Evolutionary conservation across 1,140 invertebrate species (phyloP).

Genomic region (Penaeus indicus): DNA sequence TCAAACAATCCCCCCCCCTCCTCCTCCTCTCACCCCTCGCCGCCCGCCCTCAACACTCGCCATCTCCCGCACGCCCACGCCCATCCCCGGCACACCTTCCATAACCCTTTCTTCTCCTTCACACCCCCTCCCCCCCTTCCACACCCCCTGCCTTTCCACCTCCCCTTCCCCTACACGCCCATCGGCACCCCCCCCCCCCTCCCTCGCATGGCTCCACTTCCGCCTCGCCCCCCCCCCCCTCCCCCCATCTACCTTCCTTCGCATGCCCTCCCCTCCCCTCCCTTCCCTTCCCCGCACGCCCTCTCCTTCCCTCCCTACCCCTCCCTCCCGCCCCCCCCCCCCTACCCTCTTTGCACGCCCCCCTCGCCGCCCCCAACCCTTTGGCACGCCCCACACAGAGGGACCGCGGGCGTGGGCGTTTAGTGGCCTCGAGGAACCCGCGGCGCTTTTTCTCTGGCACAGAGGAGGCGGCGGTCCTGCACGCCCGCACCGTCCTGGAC

Average conservation of each 20-base stretch:
- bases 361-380: slow-evolving; percentile 1
- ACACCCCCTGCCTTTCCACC: neutral
- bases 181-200: no score
- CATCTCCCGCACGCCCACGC: neutral
- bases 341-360: no score
- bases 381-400: slow-evolving; percentile 40
- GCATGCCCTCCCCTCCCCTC: no score
- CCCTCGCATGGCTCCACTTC: no score
- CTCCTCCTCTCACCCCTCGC: no score
- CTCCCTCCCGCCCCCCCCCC: no score
- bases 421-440: slow-evolving; percentile 38
- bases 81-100: neutral
- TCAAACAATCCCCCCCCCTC: neutral
- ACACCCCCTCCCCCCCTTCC: neutral
- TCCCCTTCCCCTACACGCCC: no score
- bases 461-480: slow-evolving; percentile 54
- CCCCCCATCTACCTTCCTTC: no score
- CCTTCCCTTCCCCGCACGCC: no score
- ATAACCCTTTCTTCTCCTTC: neutral
- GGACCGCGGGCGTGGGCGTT: slow-evolving; percentile 50
- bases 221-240: no score
- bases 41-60: neutral
- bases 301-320: no score
- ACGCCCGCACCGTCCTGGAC: slow-evolving; percentile 60
- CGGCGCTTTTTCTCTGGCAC: slow-evolving; percentile 52